A percentile compares a stretch with the other conserved stretches of the same genome.
phyloP scores from a whole-genome alignment of 2,888 invertebrate genomes.

The Pyrrhosoma nymphula region DNA sequence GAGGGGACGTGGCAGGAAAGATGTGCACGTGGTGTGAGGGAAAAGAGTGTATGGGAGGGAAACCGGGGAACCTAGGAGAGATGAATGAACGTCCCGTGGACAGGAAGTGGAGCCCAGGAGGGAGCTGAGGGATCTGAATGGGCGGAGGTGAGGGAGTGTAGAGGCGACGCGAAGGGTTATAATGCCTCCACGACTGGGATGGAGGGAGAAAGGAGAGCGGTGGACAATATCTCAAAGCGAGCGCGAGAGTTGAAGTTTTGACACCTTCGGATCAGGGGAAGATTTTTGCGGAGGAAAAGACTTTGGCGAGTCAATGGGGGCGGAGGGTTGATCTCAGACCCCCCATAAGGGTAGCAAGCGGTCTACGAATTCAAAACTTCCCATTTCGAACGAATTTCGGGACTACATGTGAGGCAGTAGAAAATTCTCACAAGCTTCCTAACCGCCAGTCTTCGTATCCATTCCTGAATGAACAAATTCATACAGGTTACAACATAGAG shows the following conservation, averaged over 20 bases:
- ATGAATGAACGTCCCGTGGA: conserved; percentile 39
- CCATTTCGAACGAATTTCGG: no score
- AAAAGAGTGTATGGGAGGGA: no score
- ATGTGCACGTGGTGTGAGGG: neutral
- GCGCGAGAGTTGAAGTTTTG: neutral
- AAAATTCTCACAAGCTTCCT: no score
- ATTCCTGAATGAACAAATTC: no score
- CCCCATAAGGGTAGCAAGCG: neutral
- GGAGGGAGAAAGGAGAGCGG: neutral
- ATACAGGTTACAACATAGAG: no score
- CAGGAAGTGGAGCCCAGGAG: conserved; percentile 69
- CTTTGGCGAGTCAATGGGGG: neutral
- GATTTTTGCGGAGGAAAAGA: neutral
- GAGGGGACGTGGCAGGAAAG: neutral
- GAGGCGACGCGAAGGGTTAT: conserved; percentile 70
- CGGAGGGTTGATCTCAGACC: neutral
- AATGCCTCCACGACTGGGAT: neutral
- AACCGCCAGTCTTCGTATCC: no score
- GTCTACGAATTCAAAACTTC: no score
- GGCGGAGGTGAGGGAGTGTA: conserved; percentile 69
- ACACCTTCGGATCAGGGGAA: neutral
- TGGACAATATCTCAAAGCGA: neutral
- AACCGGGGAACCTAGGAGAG: no score
- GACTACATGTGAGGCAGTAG: no score
- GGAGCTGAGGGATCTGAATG: conserved; percentile 46